A percentile compares a stretch with the other conserved stretches of the same genome.
These are phyloP conservation scores for Calcarius lapponicus DNA, from an alignment of 2,797 vertebrate genomes.

Conservation along the genomic window DNA sequence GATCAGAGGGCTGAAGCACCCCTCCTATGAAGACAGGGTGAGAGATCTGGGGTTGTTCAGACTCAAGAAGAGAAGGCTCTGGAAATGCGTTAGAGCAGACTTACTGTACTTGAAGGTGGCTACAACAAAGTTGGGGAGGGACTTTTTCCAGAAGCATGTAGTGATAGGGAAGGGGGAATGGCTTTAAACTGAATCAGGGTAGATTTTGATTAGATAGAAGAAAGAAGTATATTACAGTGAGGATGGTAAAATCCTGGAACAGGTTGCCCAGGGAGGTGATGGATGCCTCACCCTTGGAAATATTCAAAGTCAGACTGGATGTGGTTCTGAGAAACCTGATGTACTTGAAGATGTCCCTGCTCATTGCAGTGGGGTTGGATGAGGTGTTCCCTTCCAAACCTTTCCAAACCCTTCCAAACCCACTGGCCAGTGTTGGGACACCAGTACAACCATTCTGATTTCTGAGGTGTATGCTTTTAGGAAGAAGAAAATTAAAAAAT, in stretches of 20 bases:
- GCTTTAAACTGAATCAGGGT: not conserved
- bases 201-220: not conserved
- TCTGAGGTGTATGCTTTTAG: rapidly evolving
- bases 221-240: not conserved
- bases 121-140: not conserved
- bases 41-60: not conserved
- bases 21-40: not conserved
- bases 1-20: not conserved
- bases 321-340: not conserved
- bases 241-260: not conserved
- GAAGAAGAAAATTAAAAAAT: not conserved
- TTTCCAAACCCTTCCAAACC: not conserved
- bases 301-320: not conserved
- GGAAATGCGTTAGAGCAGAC: not conserved
- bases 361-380: not conserved
- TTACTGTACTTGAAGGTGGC: not conserved
- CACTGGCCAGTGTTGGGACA: not conserved
- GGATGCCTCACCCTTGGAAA: not conserved
- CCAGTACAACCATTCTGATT: not conserved
- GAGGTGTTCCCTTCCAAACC: not conserved
- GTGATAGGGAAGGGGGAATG: not conserved
- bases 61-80: not conserved
- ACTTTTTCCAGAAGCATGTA: not conserved
- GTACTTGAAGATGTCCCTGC: not conserved
- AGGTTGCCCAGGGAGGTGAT: not conserved